Base-by-base conservation (phyloP, 2,888 invertebrate genomes). In the Erpobdella octoculata region DNA sequence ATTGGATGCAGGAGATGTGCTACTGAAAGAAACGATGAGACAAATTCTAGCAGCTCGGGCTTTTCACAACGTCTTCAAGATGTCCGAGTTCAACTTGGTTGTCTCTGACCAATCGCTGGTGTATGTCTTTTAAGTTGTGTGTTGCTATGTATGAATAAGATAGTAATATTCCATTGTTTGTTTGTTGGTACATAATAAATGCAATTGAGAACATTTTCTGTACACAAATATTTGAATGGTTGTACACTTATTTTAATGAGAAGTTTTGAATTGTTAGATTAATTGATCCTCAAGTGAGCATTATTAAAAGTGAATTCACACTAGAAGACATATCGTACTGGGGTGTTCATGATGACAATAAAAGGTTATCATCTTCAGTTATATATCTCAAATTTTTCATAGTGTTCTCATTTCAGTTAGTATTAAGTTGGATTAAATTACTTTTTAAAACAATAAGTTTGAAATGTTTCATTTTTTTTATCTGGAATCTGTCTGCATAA, bases 41-140 rank as follows among this genome's bases (percentile, higher is more conserved):
- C 82, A 83, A 76, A 82, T 83, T 33, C 81, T 83, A 82, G 82
- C 83, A 41, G 81, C 83, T 21, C 75, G 83, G 69, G 83, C 83
- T 12, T 80, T 83, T 70, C 82, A 83, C 73, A 83, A 83, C 74
- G 78, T 83, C 65, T 83, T 83, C 76, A 82, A 81, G 75, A 82
- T 81, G 79, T 81, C 81, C 15, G 82, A 83, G 73, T 82, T 80
- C 2, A 75, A 78, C 48, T 78, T 83, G 76, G 76, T 81, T 18
- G 79, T 83, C 12, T 79, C 82, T 18, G 80, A 41, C 59, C 53
- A 65, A 21, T 36, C 73, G 15, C 48, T 73, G 62, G 72, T 68
- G 72, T 68, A 33, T 28, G 53, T 53, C 28, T 15, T n/a, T n/a
- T n/a, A n/a, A n/a, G n/a, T n/a, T n/a, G n/a, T n/a, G n/a, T n/a